These are phyloP conservation scores for Drosophila melanica DNA, from an alignment of 1,140 invertebrate genomes.

Conservation along the genomic window DNA sequence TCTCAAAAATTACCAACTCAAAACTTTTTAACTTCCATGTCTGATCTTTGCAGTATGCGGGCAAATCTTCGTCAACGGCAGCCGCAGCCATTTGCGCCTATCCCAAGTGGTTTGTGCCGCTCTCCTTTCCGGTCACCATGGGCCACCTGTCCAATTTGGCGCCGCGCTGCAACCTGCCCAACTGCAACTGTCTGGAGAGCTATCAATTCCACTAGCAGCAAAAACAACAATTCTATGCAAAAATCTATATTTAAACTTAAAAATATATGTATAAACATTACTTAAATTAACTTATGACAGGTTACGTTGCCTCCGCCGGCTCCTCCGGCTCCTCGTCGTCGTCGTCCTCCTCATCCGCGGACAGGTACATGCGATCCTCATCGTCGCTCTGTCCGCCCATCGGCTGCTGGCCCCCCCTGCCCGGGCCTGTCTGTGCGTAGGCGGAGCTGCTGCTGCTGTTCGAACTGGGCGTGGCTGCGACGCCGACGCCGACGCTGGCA, in stretches of 20 bases:
- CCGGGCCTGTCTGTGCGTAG: background rate
- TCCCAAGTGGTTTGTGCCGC: slow-evolving; percentile 83
- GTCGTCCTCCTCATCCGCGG: slow-evolving; percentile 68
- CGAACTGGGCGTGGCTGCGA: slow-evolving; percentile 29
- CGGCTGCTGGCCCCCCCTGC: slow-evolving; percentile 32
- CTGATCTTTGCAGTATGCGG: slow-evolving; percentile 42
- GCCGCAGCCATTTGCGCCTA: slow-evolving; percentile 71
- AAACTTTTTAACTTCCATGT: background rate
- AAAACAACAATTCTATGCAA: background rate
- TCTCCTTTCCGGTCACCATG: slow-evolving; percentile 83
- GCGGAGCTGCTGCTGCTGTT: slow-evolving; percentile 16
- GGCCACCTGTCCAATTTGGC: slow-evolving; percentile 80
- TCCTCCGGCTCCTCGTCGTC: slow-evolving; percentile 51
- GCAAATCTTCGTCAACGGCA: slow-evolving; percentile 54
- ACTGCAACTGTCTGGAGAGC: slow-evolving; percentile 79
- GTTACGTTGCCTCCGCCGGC: slow-evolving; percentile 7
- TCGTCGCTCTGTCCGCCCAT: slow-evolving; percentile 56
- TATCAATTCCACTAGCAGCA: slow-evolving; percentile 73
- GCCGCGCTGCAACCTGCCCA: slow-evolving; percentile 81
- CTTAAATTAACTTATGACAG: slow-evolving; percentile 31
- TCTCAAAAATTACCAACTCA: too few species aligned
- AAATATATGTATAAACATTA: slow-evolving; percentile 31
- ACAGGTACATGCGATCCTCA: slow-evolving; percentile 71
- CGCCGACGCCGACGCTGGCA: background rate
- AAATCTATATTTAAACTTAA: slow-evolving; percentile 64